These are phyloP conservation scores for Volucella inanis DNA, from an alignment of 2,888 invertebrate genomes.

Conservation along the genomic window DNA sequence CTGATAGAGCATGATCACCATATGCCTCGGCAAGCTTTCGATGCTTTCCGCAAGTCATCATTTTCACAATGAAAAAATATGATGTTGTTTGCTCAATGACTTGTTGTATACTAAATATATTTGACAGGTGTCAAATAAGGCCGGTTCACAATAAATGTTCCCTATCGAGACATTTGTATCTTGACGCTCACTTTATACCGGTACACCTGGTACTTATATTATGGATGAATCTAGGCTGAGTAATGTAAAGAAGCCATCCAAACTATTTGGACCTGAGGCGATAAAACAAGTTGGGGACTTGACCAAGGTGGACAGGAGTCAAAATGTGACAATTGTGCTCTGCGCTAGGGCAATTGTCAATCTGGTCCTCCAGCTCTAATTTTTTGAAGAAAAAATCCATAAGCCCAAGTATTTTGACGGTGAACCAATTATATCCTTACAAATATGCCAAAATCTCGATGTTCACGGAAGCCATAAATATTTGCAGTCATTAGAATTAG, in stretches of 20 bases:
- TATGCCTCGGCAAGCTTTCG: no score
- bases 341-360: constrained; percentile 31
- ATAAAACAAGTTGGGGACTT: constrained; percentile 31
- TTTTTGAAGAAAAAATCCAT: not conserved
- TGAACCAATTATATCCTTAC: constrained; percentile 12
- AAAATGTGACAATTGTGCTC: constrained; percentile 30
- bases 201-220: no score
- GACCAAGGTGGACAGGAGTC: constrained; percentile 26
- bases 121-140: no score
- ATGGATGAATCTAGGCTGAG: constrained; percentile 1
- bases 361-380: constrained; percentile 15
- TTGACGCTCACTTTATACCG: no score
- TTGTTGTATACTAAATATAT: no score
- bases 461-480: constrained; percentile 14
- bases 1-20: no score
- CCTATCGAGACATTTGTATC: no score
- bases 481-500: constrained; percentile 12
- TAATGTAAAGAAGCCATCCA: constrained; percentile 10
- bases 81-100: no score
- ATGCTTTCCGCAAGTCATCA: no score
- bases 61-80: no score
- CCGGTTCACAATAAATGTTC: no score
- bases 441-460: constrained; percentile 14
- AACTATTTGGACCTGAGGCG: constrained; percentile 22
- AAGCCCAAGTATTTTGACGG: constrained; percentile 2